phyloP scores from a whole-genome alignment of 2,113 vertebrate genomes.

The Rafetus swinhoei region DNA sequence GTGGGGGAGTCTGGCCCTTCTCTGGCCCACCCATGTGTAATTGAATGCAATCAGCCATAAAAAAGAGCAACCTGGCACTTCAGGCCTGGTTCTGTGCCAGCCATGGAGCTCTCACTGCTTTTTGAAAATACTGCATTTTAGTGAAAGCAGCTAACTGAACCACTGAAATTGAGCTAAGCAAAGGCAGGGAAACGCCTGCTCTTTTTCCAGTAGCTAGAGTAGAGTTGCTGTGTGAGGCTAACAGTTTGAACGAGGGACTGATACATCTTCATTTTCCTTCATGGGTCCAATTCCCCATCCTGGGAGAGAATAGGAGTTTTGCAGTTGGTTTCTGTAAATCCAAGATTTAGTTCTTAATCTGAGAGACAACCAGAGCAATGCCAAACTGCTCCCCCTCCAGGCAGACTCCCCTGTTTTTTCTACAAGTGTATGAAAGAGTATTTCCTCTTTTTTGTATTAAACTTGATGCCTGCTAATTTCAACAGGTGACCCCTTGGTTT shows the following conservation, averaged over 20 bases:
- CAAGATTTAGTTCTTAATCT: background rate
- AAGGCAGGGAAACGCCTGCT: background rate
- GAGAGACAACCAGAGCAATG: background rate
- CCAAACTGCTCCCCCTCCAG: background rate
- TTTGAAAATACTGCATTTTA: slow-evolving; percentile 18
- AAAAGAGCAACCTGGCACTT: slow-evolving; percentile 31
- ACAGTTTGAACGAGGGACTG: background rate
- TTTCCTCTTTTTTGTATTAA: too few relatives aligned
- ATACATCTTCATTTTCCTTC: slow-evolving; percentile 7
- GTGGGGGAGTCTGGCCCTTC: background rate
- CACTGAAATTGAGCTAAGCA: slow-evolving; percentile 41
- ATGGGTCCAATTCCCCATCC: background rate
- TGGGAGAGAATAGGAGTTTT: slow-evolving; percentile 15
- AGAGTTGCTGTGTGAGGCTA: background rate
- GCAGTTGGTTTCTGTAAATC: background rate
- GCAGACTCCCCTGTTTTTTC: background rate
- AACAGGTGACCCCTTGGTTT: too few relatives aligned
- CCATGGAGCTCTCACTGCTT: background rate
- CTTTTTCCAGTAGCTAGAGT: background rate
- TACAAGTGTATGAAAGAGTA: background rate
- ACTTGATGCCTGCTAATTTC: too few relatives aligned
- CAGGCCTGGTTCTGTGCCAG: slow-evolving; percentile 33
- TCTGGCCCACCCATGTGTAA: slow-evolving; percentile 13
- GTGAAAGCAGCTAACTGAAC: background rate
- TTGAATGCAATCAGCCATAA: slow-evolving; percentile 32